These are phyloP conservation scores for Neostethus bicornis DNA, from an alignment of 2,797 vertebrate genomes.

Conservation along the genomic window DNA sequence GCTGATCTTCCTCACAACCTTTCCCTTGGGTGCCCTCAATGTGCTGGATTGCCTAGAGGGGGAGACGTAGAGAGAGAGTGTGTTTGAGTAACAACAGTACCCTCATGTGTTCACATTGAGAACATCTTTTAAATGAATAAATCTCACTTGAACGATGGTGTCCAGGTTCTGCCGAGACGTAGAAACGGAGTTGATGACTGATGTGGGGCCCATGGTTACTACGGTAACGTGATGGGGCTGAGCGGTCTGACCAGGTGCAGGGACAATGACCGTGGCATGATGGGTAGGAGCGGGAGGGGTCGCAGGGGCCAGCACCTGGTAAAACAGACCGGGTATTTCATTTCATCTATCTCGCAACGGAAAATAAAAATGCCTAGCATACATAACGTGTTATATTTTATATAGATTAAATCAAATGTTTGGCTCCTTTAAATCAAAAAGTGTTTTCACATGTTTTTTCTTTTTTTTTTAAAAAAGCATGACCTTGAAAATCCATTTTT, in stretches of 20 bases:
- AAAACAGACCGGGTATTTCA: slow-evolving; percentile 7
- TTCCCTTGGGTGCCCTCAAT: slow-evolving; percentile 96
- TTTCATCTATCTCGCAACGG: neutral
- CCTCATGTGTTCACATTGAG: slow-evolving; percentile 48
- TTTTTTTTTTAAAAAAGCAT: too few species aligned
- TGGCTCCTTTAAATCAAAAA: too few species aligned
- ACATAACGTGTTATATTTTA: too few species aligned
- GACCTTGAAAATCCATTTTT: too few species aligned
- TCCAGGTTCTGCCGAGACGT: slow-evolving; percentile 98
- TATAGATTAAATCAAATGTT: too few species aligned
- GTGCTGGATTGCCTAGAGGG: slow-evolving; percentile 94
- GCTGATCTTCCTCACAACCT: slow-evolving; percentile 86
- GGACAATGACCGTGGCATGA: slow-evolving; percentile 97
- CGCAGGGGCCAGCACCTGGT: slow-evolving; percentile 85
- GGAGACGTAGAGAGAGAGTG: neutral
- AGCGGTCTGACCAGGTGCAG: slow-evolving; percentile 85
- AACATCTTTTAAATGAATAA: neutral
- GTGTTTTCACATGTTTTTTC: too few species aligned
- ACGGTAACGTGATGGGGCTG: slow-evolving; percentile 94
- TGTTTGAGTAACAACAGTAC: slow-evolving; percentile 24
- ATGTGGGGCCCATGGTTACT: slow-evolving; percentile 95
- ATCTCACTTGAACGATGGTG: slow-evolving; percentile 96
- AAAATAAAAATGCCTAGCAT: too few species aligned
- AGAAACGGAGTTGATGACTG: slow-evolving; percentile 95
- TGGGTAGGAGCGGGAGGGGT: slow-evolving; percentile 92